A percentile compares a stretch with the other conserved stretches of the same genome.
Conservation (phyloP, 2,113 vertebrate genomes). For the Ammodytes dubius region DNA sequence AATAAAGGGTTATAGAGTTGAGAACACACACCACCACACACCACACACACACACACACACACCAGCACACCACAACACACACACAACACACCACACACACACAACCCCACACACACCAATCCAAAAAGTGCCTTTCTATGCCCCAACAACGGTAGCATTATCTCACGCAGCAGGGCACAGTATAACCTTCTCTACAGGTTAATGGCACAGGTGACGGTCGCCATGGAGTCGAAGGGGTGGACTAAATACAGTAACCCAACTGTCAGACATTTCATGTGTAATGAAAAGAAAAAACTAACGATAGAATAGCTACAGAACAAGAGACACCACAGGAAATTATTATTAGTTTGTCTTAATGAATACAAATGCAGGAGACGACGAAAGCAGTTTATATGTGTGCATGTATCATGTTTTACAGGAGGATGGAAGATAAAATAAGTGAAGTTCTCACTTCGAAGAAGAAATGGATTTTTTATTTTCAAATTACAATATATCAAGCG, state of each 20-base stretch:
- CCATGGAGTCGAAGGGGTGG: constrained; percentile 48
- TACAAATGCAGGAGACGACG: constrained; percentile 17
- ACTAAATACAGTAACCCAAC: constrained; percentile 46
- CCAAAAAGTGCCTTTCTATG: constrained; percentile 18
- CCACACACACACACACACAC: constrained; percentile 15
- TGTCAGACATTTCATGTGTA: neutral
- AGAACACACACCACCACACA: constrained; percentile 25
- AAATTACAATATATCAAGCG: constrained; percentile 21
- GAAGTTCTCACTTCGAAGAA: neutral
- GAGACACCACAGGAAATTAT: constrained; percentile 21
- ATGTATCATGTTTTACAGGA: neutral
- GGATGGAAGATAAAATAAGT: neutral
- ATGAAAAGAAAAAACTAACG: constrained; percentile 45
- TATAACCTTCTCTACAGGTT: constrained; percentile 37
- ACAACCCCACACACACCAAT: constrained; percentile 15
- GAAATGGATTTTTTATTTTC: neutral
- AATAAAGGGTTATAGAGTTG: constrained; percentile 57
- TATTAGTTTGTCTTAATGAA: constrained; percentile 29
- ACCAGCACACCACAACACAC: too few relatives aligned
- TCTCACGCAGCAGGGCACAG: constrained; percentile 29
- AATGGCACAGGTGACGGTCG: constrained; percentile 35
- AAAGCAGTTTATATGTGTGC: constrained; percentile 3
- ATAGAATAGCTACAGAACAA: neutral
- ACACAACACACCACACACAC: constrained; percentile 1
- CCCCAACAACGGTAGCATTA: constrained; percentile 34